These are phyloP conservation scores for Yponomeuta plumbellus DNA, from an alignment of 2,888 invertebrate species.

Conservation along the genomic window DNA sequence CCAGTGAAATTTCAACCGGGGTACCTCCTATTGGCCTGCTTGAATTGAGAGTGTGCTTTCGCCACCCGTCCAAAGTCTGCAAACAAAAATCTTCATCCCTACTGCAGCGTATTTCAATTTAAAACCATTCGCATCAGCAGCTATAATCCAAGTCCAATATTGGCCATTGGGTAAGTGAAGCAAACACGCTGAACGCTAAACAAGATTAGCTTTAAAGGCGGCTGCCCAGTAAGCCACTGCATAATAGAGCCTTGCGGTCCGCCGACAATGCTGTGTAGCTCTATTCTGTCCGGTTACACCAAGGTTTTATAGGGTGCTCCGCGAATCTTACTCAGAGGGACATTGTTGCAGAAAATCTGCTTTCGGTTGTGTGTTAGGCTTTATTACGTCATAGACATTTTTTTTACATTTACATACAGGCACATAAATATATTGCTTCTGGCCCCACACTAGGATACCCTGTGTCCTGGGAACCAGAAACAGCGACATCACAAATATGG, in stretches of 20 bases:
- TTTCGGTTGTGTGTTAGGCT: too few species aligned
- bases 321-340: too few species aligned
- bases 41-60: too few species aligned
- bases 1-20: too few species aligned
- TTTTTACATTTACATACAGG: too few species aligned
- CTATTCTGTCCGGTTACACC: neutral
- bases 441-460: too few species aligned
- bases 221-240: conserved; percentile 39
- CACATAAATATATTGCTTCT: too few species aligned
- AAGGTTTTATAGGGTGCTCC: neutral
- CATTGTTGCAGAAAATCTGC: too few species aligned
- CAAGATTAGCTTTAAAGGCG: conserved; percentile 44
- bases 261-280: neutral
- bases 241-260: conserved; percentile 32
- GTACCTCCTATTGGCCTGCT: too few species aligned
- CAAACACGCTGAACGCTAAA: conserved; percentile 39
- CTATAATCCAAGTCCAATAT: neutral
- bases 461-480: too few species aligned
- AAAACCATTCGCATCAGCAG: neutral
- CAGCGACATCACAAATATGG: too few species aligned
- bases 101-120: neutral
- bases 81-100: neutral
- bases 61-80: neutral
- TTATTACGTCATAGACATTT: too few species aligned
- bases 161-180: neutral